These are phyloP conservation scores for Phocoena sinus DNA, from an alignment of 2,113 vertebrate species.

Conservation along the genomic window DNA sequence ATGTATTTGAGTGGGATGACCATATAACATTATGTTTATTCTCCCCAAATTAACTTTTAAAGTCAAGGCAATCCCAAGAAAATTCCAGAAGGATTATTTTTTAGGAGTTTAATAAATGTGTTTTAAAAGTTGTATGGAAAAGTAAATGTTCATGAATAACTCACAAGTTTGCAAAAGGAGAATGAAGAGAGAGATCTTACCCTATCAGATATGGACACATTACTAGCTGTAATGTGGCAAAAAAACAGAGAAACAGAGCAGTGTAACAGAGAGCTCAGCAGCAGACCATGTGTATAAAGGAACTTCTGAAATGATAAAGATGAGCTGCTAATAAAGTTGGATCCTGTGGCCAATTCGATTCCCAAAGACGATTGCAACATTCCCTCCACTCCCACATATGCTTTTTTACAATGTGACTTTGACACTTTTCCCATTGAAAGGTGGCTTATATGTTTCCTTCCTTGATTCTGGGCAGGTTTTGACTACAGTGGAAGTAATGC, in stretches of 20 bases:
- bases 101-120: background rate
- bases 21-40: background rate
- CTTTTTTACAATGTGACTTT: background rate
- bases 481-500: background rate
- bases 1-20: background rate
- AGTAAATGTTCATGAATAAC: background rate
- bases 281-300: background rate
- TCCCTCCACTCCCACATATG: background rate
- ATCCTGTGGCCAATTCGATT: background rate
- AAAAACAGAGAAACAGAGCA: background rate
- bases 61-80: background rate
- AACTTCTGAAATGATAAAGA: constrained; percentile 5
- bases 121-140: background rate
- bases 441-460: background rate
- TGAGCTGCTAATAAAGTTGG: background rate
- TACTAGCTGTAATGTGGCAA: background rate
- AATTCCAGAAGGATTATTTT: background rate
- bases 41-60: background rate
- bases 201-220: background rate
- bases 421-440: background rate
- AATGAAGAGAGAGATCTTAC: background rate
- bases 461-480: background rate
- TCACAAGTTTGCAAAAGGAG: background rate
- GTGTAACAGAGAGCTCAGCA: background rate
- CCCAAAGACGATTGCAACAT: background rate